Conservation (phyloP, 2,113 vertebrate species). For the Nothoprocta pentlandii region DNA sequence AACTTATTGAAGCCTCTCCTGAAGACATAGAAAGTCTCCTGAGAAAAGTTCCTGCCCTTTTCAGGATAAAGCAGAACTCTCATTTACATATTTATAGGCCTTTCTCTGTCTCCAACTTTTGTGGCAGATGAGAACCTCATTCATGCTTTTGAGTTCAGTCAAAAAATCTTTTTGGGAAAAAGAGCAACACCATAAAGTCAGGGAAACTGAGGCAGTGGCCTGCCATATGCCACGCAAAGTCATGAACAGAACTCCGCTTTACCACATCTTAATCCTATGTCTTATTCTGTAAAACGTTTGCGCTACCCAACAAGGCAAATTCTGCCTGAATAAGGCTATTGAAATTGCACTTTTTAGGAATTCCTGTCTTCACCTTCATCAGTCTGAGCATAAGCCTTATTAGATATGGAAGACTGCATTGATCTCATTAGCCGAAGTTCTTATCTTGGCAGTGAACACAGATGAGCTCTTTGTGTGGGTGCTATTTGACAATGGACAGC, state of each 20-base stretch:
- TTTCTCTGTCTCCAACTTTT: not conserved
- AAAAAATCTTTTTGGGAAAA: constrained; percentile 2
- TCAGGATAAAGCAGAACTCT: constrained; percentile 30
- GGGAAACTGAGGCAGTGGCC: constrained; percentile 33
- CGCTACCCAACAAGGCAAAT: not conserved
- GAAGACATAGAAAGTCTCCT: constrained; percentile 46
- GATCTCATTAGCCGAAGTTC: constrained; percentile 35
- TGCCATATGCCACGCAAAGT: not conserved
- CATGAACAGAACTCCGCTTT: not conserved
- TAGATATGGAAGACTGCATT: constrained; percentile 40
- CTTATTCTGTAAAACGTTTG: not conserved
- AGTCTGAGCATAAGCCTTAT: constrained; percentile 50
- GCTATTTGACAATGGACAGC: not conserved
- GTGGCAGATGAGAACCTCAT: constrained; percentile 15
- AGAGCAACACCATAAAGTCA: not conserved
- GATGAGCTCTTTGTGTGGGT: constrained; percentile 11
- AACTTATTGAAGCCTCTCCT: constrained; percentile 28
- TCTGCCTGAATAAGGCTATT: not conserved
- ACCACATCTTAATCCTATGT: not conserved
- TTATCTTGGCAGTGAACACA: constrained; percentile 40
- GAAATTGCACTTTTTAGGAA: constrained; percentile 27
- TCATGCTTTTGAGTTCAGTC: not conserved
- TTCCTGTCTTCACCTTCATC: constrained; percentile 41
- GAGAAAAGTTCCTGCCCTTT: constrained; percentile 24
- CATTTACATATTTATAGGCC: constrained; percentile 37